A percentile compares a stretch with the other conserved stretches of the same genome.
These are phyloP conservation scores for Hemistola chrysoprasaria DNA, from an alignment of 2,888 invertebrate species.

Conservation along the genomic window DNA sequence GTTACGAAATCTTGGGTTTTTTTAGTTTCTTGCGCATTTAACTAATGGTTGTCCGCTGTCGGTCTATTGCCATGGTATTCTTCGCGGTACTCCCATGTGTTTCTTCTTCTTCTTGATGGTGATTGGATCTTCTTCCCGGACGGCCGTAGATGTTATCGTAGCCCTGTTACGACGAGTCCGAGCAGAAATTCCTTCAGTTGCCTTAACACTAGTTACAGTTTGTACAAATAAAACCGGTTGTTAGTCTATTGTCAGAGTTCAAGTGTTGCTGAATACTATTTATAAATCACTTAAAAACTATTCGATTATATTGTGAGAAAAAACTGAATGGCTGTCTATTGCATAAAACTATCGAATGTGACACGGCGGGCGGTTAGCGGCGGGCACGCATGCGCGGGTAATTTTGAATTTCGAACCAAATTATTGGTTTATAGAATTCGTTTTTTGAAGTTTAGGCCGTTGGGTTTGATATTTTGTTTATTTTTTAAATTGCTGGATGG, in stretches of 20 bases:
- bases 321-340: slow-evolving; percentile 75
- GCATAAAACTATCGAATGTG: slow-evolving; percentile 78
- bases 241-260: slow-evolving; percentile 63
- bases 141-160: slow-evolving; percentile 67
- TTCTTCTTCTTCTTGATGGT: slow-evolving; percentile 54
- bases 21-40: slow-evolving; percentile 77
- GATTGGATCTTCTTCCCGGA: slow-evolving; percentile 69
- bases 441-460: slow-evolving; percentile 53
- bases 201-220: slow-evolving; percentile 77
- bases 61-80: slow-evolving; percentile 60
- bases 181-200: slow-evolving; percentile 73
- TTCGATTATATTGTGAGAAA: slow-evolving; percentile 65
- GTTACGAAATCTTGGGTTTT: slow-evolving; percentile 73
- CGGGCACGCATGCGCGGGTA: slow-evolving; percentile 73
- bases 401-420: slow-evolving; percentile 67
- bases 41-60: slow-evolving; percentile 58
- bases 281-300: slow-evolving; percentile 77
- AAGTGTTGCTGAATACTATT: slow-evolving; percentile 81
- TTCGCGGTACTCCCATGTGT: slow-evolving; percentile 58
- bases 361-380: slow-evolving; percentile 71
- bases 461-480: slow-evolving; percentile 34
- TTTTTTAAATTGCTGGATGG: slow-evolving; percentile 38
- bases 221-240: slow-evolving; percentile 71
- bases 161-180: slow-evolving; percentile 74
- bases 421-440: slow-evolving; percentile 70